These are phyloP conservation scores for Drepanosiphum platanoidis DNA, from an alignment of 2,888 invertebrate genomes.

Conservation along the genomic window DNA sequence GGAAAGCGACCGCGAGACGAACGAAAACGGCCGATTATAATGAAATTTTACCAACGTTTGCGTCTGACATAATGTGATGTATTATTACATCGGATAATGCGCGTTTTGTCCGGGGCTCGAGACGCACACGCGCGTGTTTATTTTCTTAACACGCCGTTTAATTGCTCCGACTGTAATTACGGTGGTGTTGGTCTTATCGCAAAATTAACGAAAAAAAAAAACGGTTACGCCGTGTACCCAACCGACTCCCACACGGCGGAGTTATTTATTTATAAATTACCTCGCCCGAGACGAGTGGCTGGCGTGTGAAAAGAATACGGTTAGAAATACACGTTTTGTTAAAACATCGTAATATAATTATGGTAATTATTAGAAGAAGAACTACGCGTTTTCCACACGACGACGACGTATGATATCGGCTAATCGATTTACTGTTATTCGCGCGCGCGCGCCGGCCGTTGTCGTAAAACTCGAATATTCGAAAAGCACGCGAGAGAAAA, in stretches of 20 bases:
- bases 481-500: no score
- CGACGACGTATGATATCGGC: neutral
- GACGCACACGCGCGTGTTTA: neutral
- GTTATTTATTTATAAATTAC: neutral
- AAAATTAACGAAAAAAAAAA: no score
- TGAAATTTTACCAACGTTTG: neutral
- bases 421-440: neutral
- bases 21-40: neutral
- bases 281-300: neutral
- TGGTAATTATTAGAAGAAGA: neutral
- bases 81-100: neutral
- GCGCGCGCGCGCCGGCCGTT: neutral
- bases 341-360: neutral
- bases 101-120: neutral
- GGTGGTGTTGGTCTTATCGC: neutral
- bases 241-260: neutral
- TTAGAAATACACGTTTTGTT: neutral
- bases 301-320: neutral
- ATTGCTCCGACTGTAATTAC: neutral
- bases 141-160: neutral
- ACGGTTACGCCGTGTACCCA: no score
- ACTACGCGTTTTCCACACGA: neutral
- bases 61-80: no score
- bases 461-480: neutral
- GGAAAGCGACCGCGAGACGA: neutral